These are phyloP conservation scores for Silurus meridionalis DNA, from an alignment of 2,113 vertebrate species.

Conservation along the genomic window DNA sequence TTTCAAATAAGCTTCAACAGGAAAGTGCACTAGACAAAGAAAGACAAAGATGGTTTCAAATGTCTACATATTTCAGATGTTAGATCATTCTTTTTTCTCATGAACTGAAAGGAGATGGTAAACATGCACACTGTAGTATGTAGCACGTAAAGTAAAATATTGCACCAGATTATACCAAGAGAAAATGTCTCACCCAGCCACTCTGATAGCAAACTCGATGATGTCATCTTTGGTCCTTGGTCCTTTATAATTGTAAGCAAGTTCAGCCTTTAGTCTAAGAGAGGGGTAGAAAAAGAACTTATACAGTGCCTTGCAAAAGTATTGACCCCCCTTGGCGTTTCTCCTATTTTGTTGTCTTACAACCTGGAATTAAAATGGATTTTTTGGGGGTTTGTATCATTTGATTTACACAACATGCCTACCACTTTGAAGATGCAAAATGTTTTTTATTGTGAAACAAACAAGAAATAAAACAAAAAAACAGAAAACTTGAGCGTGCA, in stretches of 20 bases:
- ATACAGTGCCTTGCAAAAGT: too few relatives aligned
- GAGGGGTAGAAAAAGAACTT: background rate
- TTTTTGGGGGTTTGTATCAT: too few relatives aligned
- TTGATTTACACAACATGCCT: too few relatives aligned
- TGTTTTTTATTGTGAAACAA: too few relatives aligned
- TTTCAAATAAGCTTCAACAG: background rate
- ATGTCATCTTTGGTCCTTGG: slow-evolving; percentile 97
- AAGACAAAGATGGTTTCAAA: background rate
- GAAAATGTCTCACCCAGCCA: slow-evolving; percentile 84
- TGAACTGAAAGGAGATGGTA: background rate
- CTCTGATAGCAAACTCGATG: slow-evolving; percentile 94
- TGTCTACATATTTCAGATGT: background rate
- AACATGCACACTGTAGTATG: background rate
- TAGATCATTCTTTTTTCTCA: background rate
- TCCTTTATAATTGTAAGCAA: slow-evolving; percentile 95
- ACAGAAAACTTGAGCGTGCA: too few relatives aligned
- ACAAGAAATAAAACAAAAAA: too few relatives aligned
- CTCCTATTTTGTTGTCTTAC: too few relatives aligned
- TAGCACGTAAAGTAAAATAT: background rate
- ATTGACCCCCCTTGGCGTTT: too few relatives aligned
- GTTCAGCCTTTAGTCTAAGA: slow-evolving; percentile 89
- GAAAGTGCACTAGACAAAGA: background rate
- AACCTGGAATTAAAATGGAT: too few relatives aligned
- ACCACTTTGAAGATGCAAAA: too few relatives aligned
- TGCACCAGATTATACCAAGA: background rate